Conservation (phyloP, 2,888 invertebrate species). For the Trissonchulus sp. region DNA sequence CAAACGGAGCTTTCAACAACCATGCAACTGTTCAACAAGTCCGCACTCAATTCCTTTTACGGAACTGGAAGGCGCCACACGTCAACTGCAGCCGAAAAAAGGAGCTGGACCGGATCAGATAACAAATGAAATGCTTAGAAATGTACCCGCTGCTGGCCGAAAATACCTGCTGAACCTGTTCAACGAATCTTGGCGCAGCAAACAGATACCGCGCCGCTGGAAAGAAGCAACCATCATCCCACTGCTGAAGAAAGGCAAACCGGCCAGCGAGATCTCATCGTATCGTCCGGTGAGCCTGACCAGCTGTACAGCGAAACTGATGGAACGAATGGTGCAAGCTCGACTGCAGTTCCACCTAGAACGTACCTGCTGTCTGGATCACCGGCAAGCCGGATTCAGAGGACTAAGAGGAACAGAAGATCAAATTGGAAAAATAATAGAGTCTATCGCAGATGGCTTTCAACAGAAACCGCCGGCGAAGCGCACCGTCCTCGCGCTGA, state of each 20-base stretch:
- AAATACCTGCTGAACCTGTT: background rate
- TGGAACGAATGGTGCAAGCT: background rate
- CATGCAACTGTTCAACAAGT: too few species aligned
- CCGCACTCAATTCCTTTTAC: too few species aligned
- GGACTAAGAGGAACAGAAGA: background rate
- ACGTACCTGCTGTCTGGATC: background rate
- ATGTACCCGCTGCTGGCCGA: background rate
- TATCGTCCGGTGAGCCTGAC: background rate
- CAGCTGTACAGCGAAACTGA: background rate
- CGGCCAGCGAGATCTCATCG: background rate
- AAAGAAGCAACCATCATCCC: slow-evolving; percentile 1
- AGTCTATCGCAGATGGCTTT: background rate
- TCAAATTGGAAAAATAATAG: background rate
- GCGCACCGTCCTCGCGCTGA: background rate
- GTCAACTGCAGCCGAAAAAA: background rate
- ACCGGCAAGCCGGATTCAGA: background rate
- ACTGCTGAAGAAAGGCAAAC: slow-evolving; percentile 3
- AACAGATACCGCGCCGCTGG: background rate
- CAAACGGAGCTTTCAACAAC: too few species aligned
- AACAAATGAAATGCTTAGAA: background rate
- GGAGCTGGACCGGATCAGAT: background rate
- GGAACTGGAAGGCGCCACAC: background rate
- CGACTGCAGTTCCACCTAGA: background rate
- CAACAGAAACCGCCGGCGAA: background rate
- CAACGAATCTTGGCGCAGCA: background rate